Percentiles rank a stretch among this genome's conserved stretches.
phyloP scores from a whole-genome alignment of 2,888 invertebrate genomes.

The Noctua fimbriata region DNA sequence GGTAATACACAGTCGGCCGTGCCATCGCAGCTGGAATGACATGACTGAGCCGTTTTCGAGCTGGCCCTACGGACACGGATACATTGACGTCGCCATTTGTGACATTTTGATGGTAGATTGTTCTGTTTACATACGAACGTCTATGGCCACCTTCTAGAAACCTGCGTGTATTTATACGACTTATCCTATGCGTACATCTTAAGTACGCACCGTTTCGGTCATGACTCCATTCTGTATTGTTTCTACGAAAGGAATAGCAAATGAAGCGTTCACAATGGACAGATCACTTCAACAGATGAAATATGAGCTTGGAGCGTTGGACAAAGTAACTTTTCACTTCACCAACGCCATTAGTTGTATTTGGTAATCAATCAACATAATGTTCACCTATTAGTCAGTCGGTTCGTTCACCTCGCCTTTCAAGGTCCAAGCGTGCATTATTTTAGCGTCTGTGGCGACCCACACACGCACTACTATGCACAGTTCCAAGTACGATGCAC shows the following conservation, averaged over 20 bases:
- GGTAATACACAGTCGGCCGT: conserved; percentile 73
- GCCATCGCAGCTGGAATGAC: conserved; percentile 76
- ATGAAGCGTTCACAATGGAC: conserved; percentile 65
- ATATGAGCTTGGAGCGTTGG: conserved; percentile 70
- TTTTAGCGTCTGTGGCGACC: conserved; percentile 81
- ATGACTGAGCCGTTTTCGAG: conserved; percentile 74
- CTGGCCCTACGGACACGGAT: conserved; percentile 75
- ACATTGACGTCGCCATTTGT: conserved; percentile 82
- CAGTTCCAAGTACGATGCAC: conserved; percentile 87
- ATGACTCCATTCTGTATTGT: conserved; percentile 75
- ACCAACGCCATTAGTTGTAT: conserved; percentile 74
- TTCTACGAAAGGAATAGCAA: conserved; percentile 75
- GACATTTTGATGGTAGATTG: conserved; percentile 87
- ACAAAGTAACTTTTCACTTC: conserved; percentile 74
- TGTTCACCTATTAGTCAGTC: conserved; percentile 77
- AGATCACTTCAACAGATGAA: conserved; percentile 68
- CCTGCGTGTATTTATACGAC: conserved; percentile 75
- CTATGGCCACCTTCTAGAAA: conserved; percentile 74
- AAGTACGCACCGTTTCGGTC: conserved; percentile 76
- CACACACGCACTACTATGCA: conserved; percentile 84
- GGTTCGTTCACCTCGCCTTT: conserved; percentile 85
- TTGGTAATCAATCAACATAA: conserved; percentile 81
- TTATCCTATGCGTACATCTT: conserved; percentile 83
- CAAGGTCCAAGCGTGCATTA: conserved; percentile 83
- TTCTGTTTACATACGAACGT: conserved; percentile 81